Evolutionary conservation across 2,888 invertebrate species (phyloP).

Genomic region (Pecten maximus): DNA sequence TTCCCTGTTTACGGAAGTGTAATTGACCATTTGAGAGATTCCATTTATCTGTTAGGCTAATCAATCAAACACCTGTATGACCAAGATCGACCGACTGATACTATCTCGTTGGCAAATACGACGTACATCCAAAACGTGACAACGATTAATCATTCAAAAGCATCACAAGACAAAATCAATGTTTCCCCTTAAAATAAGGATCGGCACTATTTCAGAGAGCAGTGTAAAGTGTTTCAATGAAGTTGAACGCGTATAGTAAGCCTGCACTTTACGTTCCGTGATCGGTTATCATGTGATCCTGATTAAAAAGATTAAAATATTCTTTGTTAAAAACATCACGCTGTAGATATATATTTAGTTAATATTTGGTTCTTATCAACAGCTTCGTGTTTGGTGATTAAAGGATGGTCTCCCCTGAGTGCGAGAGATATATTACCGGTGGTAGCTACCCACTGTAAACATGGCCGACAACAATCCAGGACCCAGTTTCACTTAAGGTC

Average conservation of each 20-base stretch:
- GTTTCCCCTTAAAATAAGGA: neutral
- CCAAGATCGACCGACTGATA: neutral
- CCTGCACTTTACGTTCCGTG: too few relatives aligned
- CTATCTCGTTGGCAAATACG: neutral
- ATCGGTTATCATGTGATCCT: too few relatives aligned
- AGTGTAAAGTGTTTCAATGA: neutral
- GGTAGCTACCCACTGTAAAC: too few relatives aligned
- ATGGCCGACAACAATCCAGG: too few relatives aligned
- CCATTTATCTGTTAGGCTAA: neutral
- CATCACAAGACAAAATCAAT: neutral
- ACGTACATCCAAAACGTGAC: neutral
- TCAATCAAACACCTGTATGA: neutral
- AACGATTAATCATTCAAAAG: neutral
- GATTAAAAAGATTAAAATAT: too few relatives aligned
- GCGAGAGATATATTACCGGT: too few relatives aligned
- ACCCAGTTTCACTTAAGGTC: too few relatives aligned
- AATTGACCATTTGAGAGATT: neutral
- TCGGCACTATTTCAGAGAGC: neutral
- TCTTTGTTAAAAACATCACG: too few relatives aligned
- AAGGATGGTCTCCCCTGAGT: too few relatives aligned
- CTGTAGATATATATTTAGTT: too few relatives aligned
- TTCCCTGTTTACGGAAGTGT: neutral
- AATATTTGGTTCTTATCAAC: too few relatives aligned
- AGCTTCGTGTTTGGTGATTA: too few relatives aligned
- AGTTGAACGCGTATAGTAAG: neutral